A percentile compares a stretch with the other conserved stretches of the same genome.
phyloP scores from a whole-genome alignment of 92 coral and sea anemone genomes.

The Hydrozoanthus gracilis region DNA sequence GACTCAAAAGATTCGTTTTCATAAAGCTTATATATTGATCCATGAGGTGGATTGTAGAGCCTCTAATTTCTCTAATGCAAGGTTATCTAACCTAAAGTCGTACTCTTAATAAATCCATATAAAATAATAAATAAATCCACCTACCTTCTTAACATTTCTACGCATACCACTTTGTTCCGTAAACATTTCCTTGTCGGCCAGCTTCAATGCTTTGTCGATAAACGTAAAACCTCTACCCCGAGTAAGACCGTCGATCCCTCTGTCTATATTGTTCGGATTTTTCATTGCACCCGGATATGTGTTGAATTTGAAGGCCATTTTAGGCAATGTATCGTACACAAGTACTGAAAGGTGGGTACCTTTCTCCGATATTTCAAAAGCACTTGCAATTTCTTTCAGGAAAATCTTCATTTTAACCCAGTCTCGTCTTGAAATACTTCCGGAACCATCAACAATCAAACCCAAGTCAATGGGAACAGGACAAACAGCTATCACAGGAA shows the following conservation, averaged over 20 bases:
- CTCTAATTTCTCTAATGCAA: background rate
- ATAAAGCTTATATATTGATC: no score
- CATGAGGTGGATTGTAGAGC: no score
- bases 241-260: background rate
- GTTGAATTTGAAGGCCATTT: conserved; percentile 24
- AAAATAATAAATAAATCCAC: background rate
- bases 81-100: no score
- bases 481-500: background rate
- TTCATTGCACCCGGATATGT: background rate
- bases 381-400: background rate
- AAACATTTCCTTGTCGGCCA: conserved; percentile 24
- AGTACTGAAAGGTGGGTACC: conserved; percentile 26
- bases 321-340: background rate
- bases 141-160: conserved; percentile 24
- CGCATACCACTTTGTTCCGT: conserved; percentile 29
- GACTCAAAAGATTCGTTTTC: no score
- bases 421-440: background rate
- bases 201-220: conserved; percentile 42
- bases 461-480: conserved; percentile 22
- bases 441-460: conserved; percentile 10
- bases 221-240: conserved; percentile 9
- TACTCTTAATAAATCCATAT: background rate
- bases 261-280: background rate
- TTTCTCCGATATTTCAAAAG: conserved; percentile 13
- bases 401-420: background rate